A percentile compares a stretch with the other conserved stretches of the same genome.
These are phyloP conservation scores for Epinotia demarniana DNA, from an alignment of 2,888 invertebrate species.

Conservation along the genomic window DNA sequence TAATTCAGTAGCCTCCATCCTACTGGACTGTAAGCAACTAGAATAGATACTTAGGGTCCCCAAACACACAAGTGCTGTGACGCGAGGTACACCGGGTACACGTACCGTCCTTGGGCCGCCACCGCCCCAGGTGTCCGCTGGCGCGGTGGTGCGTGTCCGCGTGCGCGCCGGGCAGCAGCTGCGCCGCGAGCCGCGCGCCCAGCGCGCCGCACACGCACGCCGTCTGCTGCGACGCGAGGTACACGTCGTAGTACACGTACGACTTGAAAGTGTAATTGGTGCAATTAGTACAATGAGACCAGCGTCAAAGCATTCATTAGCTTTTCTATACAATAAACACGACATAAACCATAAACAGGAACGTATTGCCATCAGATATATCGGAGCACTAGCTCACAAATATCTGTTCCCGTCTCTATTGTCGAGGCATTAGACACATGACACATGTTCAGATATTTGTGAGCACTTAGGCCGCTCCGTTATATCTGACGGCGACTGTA, in stretches of 20 bases:
- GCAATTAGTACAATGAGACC: not conserved
- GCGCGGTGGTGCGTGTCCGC: constrained; percentile 96
- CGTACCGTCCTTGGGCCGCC: constrained; percentile 86
- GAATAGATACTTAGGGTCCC: no score
- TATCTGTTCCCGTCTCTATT: no score
- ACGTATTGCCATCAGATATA: no score
- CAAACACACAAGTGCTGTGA: constrained; percentile 82
- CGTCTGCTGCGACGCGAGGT: constrained; percentile 93
- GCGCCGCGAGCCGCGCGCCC: constrained; percentile 90
- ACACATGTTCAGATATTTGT: no score
- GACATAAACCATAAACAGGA: no score
- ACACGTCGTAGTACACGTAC: constrained; percentile 91
- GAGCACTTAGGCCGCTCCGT: no score
- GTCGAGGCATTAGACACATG: no score
- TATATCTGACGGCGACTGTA: not conserved
- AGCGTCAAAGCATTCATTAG: not conserved
- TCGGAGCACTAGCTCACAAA: no score
- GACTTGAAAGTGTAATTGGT: constrained; percentile 72
- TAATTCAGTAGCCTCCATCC: no score
- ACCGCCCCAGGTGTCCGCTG: constrained; percentile 94
- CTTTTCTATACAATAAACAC: no score
- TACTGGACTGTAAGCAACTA: no score
- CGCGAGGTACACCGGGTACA: constrained; percentile 91
- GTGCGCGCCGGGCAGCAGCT: constrained; percentile 87
- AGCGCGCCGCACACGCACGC: constrained; percentile 93